Percentiles rank a stretch among this genome's conserved stretches.
These are phyloP conservation scores for Syritta pipiens DNA, from an alignment of 2,888 invertebrate genomes.

Conservation along the genomic window DNA sequence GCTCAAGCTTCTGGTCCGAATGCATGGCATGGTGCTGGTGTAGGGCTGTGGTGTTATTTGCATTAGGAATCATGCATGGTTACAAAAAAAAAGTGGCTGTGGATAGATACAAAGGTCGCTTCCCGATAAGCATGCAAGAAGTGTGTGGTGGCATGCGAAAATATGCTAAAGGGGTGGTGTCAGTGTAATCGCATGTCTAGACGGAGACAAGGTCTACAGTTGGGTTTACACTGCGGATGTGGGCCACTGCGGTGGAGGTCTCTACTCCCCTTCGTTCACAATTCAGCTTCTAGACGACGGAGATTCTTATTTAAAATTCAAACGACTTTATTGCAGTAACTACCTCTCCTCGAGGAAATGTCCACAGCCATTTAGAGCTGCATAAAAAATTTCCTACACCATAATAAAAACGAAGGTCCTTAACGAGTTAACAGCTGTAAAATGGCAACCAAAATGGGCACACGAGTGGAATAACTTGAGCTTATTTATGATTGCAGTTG, in stretches of 20 bases:
- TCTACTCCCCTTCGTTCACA: too few relatives aligned
- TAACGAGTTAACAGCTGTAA: neutral
- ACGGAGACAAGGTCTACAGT: slow-evolving; percentile 12
- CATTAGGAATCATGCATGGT: slow-evolving; percentile 45
- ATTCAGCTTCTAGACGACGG: too few relatives aligned
- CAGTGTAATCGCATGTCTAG: slow-evolving; percentile 43
- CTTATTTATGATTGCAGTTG: slow-evolving; percentile 6
- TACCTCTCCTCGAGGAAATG: too few relatives aligned
- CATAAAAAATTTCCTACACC: neutral
- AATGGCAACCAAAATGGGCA: neutral
- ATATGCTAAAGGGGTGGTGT: slow-evolving; percentile 26
- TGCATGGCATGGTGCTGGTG: slow-evolving; percentile 39
- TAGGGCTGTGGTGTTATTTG: slow-evolving; percentile 30
- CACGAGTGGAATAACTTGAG: neutral
- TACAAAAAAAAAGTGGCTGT: slow-evolving; percentile 17
- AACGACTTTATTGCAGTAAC: neutral
- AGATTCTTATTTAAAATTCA: neutral
- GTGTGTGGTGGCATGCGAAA: slow-evolving; percentile 3
- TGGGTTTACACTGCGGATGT: neutral
- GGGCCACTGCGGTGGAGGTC: too few relatives aligned
- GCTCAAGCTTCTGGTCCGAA: slow-evolving; percentile 17
- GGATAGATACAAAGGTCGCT: slow-evolving; percentile 20
- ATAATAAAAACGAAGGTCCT: neutral
- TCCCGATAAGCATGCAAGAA: neutral
- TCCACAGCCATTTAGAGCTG: neutral